Evolutionary conservation across 2,888 invertebrate genomes (phyloP).

Genomic region (Torymus aiolomorphi): DNA sequence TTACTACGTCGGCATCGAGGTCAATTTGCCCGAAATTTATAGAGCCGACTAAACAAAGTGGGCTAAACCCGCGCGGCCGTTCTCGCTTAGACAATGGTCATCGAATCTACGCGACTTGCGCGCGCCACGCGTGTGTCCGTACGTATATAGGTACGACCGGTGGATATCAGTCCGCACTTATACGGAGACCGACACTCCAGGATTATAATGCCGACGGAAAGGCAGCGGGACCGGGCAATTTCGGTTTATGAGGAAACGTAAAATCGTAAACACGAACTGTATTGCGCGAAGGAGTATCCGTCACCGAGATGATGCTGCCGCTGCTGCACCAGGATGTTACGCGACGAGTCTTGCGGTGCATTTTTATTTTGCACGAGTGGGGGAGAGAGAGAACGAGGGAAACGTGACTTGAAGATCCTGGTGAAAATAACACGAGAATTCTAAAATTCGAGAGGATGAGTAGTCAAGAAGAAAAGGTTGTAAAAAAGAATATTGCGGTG

Average conservation of each 20-base stretch:
- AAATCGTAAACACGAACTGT: conserved; percentile 69
- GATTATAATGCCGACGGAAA: conserved; percentile 46
- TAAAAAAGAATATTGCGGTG: no score
- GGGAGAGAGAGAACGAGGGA: background rate
- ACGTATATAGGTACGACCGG: no score
- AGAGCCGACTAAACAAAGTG: conserved; percentile 28
- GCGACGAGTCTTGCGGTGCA: background rate
- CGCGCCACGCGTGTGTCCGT: no score
- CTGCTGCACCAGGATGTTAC: background rate
- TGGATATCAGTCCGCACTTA: conserved; percentile 29
- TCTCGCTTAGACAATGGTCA: conserved; percentile 40
- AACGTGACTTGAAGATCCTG: no score
- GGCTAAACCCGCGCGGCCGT: background rate
- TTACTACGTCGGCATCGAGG: no score
- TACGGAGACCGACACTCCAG: conserved; percentile 41
- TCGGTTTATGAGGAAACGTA: conserved; percentile 67
- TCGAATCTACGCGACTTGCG: conserved; percentile 24
- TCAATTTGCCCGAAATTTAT: conserved; percentile 35
- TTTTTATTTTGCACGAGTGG: conserved; percentile 22
- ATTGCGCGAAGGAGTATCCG: conserved; percentile 62
- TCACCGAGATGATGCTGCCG: conserved; percentile 47
- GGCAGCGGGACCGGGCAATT: conserved; percentile 63
- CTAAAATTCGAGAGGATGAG: no score
- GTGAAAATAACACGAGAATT: no score
- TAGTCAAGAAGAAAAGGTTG: no score